Percentiles rank a stretch among this genome's conserved stretches.
These are phyloP conservation scores for Invenusta paracnida DNA, from an alignment of 2,888 invertebrate genomes.

Conservation along the genomic window DNA sequence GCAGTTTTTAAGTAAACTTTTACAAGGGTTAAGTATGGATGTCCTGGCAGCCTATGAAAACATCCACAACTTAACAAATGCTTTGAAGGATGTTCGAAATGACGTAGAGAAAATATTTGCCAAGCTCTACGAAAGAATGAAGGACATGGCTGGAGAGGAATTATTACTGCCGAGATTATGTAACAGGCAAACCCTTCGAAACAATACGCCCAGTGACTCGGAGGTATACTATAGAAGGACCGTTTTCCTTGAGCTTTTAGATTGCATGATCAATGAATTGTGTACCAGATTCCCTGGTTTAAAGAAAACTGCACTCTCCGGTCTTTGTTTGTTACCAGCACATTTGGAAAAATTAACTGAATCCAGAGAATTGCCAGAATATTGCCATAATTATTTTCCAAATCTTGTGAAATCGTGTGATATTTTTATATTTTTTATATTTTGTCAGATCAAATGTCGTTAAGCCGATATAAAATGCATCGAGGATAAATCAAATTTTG, in stretches of 20 bases:
- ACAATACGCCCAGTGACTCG: not conserved
- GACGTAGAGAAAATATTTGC: not conserved
- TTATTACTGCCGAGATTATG: not conserved
- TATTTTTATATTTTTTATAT: too few relatives aligned
- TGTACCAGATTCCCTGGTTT: not conserved
- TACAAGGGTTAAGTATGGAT: constrained; percentile 14
- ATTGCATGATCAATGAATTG: not conserved
- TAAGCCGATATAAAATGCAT: too few relatives aligned
- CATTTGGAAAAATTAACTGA: not conserved
- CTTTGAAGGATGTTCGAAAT: not conserved
- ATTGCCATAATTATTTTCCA: too few relatives aligned
- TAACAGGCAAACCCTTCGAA: constrained; percentile 9
- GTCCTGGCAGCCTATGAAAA: not conserved
- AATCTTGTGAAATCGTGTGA: too few relatives aligned
- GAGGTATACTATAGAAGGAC: not conserved
- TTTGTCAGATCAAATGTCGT: too few relatives aligned
- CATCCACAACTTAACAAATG: not conserved
- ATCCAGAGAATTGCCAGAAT: not conserved
- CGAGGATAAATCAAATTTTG: too few relatives aligned
- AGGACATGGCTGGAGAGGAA: not conserved
- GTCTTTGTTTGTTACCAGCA: constrained; percentile 10
- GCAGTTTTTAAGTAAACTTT: not conserved
- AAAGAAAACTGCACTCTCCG: not conserved
- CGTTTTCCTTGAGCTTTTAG: not conserved
- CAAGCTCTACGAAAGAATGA: not conserved